Evolutionary conservation across 2,113 vertebrate genomes (phyloP).

Genomic region (Mola mola): DNA sequence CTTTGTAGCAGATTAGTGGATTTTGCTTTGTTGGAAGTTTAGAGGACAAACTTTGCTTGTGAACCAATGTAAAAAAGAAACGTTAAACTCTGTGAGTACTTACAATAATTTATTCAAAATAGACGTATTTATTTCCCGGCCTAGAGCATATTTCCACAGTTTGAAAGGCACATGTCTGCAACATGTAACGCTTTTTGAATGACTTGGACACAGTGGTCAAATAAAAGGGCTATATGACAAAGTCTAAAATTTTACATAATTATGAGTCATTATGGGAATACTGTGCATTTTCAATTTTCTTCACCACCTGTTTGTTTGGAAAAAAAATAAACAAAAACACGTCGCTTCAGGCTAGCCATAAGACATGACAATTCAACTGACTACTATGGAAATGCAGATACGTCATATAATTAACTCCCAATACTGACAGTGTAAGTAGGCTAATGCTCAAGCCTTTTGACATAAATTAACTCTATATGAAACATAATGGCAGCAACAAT

Average conservation of each 20-base stretch:
- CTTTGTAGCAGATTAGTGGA: background rate
- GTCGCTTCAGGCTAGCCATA: slow-evolving; percentile 22
- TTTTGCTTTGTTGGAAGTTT: slow-evolving; percentile 8
- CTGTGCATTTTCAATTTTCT: slow-evolving; percentile 51
- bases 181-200: slow-evolving; percentile 53
- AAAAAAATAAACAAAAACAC: background rate
- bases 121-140: slow-evolving; percentile 79
- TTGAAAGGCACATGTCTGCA: slow-evolving; percentile 81
- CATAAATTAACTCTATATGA: slow-evolving; percentile 76
- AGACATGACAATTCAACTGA: slow-evolving; percentile 19
- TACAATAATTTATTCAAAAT: slow-evolving; percentile 77
- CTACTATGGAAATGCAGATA: slow-evolving; percentile 11
- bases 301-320: slow-evolving; percentile 13
- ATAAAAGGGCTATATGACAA: slow-evolving; percentile 66
- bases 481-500: slow-evolving; percentile 49
- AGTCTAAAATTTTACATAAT: slow-evolving; percentile 47
- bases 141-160: slow-evolving; percentile 68
- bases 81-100: slow-evolving; percentile 24
- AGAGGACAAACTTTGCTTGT: background rate
- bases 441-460: slow-evolving; percentile 21
- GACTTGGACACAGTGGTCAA: slow-evolving; percentile 47
- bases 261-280: slow-evolving; percentile 40
- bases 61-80: slow-evolving; percentile 59
- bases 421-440: slow-evolving; percentile 66
- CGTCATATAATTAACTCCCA: slow-evolving; percentile 35